Conservation (phyloP, 1,140 invertebrate genomes). For the Mylabris phalerata region DNA sequence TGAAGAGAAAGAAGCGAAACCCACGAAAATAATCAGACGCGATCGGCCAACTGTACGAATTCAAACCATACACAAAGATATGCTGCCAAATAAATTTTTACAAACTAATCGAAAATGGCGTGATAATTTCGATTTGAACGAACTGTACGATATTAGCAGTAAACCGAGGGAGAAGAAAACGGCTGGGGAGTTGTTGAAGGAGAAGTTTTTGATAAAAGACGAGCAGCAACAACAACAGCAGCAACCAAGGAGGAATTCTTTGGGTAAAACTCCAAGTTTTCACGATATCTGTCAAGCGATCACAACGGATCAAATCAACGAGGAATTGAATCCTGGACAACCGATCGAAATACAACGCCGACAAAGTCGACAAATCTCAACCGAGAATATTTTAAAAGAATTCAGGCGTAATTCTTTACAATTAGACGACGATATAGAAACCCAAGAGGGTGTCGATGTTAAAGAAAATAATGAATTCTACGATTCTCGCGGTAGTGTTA, state of each 20-base stretch:
- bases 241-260: constrained; percentile 33
- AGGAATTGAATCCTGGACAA: constrained; percentile 48
- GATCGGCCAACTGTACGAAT: constrained; percentile 64
- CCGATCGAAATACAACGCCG: constrained; percentile 33
- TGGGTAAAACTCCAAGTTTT: constrained; percentile 43
- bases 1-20: constrained; percentile 29
- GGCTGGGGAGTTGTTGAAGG: constrained; percentile 62
- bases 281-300: constrained; percentile 49
- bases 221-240: constrained; percentile 26
- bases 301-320: constrained; percentile 45
- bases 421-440: constrained; percentile 42
- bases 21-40: constrained; percentile 54
- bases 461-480: constrained; percentile 17
- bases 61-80: constrained; percentile 48
- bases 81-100: constrained; percentile 14
- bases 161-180: constrained; percentile 48
- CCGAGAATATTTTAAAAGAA: constrained; percentile 35
- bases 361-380: constrained; percentile 34
- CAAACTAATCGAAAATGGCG: constrained; percentile 50
- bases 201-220: constrained; percentile 61
- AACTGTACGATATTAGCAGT: constrained; percentile 34
- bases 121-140: constrained; percentile 53
- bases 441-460: constrained; percentile 29
- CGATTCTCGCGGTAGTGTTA: constrained; percentile 26
- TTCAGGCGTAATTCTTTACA: constrained; percentile 47